phyloP scores from a whole-genome alignment of 2,113 vertebrate genomes.

The Megalops atlanticus region DNA sequence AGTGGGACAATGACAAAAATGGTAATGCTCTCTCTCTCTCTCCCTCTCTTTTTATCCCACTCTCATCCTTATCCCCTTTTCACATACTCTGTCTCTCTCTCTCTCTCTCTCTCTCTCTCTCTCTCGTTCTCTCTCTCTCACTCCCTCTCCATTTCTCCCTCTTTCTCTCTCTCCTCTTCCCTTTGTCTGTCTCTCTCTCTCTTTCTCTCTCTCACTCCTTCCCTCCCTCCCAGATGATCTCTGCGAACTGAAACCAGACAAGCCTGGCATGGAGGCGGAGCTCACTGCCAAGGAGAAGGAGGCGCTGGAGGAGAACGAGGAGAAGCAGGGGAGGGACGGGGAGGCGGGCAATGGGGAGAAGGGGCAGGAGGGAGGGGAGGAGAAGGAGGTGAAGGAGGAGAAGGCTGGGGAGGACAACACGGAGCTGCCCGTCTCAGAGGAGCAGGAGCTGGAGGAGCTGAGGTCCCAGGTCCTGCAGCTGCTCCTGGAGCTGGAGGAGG shows the following conservation, averaged over 20 bases:
- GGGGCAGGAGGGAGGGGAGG: slow-evolving; percentile 49
- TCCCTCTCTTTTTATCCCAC: no score
- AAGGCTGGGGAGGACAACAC: slow-evolving; percentile 29
- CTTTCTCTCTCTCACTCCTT: not conserved
- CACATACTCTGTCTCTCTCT: no score
- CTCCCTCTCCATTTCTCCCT: no score
- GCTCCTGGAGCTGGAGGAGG: slow-evolving; percentile 80
- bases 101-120: not conserved
- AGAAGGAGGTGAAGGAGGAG: slow-evolving; percentile 50
- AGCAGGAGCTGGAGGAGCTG: slow-evolving; percentile 77
- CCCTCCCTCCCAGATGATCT: slow-evolving; percentile 57
- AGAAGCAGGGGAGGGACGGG: slow-evolving; percentile 66
- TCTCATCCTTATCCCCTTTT: no score
- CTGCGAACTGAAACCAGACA: slow-evolving; percentile 65
- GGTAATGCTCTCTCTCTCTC: no score
- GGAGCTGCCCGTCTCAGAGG: slow-evolving; percentile 61
- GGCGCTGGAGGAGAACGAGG: slow-evolving; percentile 63
- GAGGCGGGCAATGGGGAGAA: slow-evolving; percentile 54
- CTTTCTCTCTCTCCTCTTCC: no score
- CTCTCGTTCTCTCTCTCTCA: no score
- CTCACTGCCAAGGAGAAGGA: slow-evolving; percentile 69
- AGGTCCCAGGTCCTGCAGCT: slow-evolving; percentile 75
- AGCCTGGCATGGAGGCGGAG: slow-evolving; percentile 60
- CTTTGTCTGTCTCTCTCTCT: not conserved
- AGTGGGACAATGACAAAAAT: not conserved